A percentile compares a stretch with the other conserved stretches of the same genome.
These are phyloP conservation scores for Nibea albiflora DNA, from an alignment of 2,113 vertebrate species.

Conservation along the genomic window DNA sequence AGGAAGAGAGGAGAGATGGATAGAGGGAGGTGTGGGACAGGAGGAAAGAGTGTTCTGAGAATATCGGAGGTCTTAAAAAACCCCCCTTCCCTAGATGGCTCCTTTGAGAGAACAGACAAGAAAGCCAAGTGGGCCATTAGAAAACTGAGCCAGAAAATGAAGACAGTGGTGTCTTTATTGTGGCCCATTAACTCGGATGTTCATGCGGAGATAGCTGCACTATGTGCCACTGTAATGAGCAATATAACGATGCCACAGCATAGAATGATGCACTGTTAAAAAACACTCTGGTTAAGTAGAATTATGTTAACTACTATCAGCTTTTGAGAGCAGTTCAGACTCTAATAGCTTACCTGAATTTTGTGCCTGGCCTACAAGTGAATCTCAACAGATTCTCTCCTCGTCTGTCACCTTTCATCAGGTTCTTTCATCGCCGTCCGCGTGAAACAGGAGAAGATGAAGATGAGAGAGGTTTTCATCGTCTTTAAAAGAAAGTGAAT, in stretches of 20 bases:
- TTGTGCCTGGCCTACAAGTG: background rate
- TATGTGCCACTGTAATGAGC: constrained; percentile 77
- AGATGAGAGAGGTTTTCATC: constrained; percentile 2
- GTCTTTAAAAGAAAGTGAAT: background rate
- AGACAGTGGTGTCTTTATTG: constrained; percentile 83
- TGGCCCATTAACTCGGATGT: constrained; percentile 81
- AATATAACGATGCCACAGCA: constrained; percentile 68
- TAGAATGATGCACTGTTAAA: constrained; percentile 70
- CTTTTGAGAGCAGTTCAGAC: constrained; percentile 35
- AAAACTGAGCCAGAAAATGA: constrained; percentile 83
- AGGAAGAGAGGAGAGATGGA: constrained; percentile 68
- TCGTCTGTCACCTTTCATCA: background rate
- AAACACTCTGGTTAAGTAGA: constrained; percentile 64
- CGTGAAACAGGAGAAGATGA: background rate
- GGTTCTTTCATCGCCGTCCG: constrained; percentile 13
- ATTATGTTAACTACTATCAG: constrained; percentile 65
- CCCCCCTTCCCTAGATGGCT: constrained; percentile 73
- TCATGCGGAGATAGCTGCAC: constrained; percentile 76
- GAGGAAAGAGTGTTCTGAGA: constrained; percentile 74
- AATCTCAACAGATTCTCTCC: constrained; percentile 15
- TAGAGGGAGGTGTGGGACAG: constrained; percentile 65
- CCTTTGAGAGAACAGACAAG: constrained; percentile 76
- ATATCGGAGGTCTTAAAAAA: constrained; percentile 78
- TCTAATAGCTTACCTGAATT: constrained; percentile 16
- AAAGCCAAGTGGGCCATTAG: constrained; percentile 83